Evolutionary conservation across 2,797 vertebrate species (phyloP), one percentile per base, ranked within the genome.

Genomic region (Parotocinclus haroldoi): DNA sequence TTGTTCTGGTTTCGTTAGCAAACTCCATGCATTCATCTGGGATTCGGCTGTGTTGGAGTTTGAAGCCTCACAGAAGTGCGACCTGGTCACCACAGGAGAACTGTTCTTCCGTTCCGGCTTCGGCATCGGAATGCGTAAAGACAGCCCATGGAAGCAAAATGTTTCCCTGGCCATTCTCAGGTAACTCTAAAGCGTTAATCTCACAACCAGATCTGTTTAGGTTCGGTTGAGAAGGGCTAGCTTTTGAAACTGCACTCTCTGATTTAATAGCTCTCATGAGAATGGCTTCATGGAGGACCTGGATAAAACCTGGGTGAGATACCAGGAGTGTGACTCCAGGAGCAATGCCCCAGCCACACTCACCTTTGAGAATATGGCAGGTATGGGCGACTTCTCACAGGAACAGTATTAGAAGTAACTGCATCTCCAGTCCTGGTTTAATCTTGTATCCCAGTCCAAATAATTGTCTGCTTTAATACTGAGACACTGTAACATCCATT

Each of bases 301-400:
- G 87, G 97, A 99, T 91, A 99, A 99, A 91, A 99, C 96, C 69
- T 99, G 96, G 97, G 97, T 99, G 81, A 93, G 97, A 87, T 99
- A 99, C 91, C 96, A 99, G 86, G 97, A 99, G 89, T 99, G 97
- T 80, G 97, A 99, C 88, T 98, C 96, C n/a, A 92, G 97, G 84
- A 99, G 97, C 92, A 99, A 99, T 83, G 96, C 97, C 84, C 97
- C 97, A 85, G 96, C 97, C 71, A 99, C 97, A 75, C 96, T 99
- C 85, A 99, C 97, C 84, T 99, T 99, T 83, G 97, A 99, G 86
- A 99, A 99, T 80, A 99, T 99, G 97, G 97, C 97, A 93, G 97
- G 97, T 98, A 91, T 83, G 93, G 90, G 85, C 78, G 80, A 78
- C 74, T 44, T 54, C 13, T 36, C 18, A 17, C 6, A 42, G 12